A percentile compares a stretch with the other conserved stretches of the same genome.
These are phyloP conservation scores for Helicoverpa zea DNA, from an alignment of 1,140 invertebrate genomes.

Conservation along the genomic window DNA sequence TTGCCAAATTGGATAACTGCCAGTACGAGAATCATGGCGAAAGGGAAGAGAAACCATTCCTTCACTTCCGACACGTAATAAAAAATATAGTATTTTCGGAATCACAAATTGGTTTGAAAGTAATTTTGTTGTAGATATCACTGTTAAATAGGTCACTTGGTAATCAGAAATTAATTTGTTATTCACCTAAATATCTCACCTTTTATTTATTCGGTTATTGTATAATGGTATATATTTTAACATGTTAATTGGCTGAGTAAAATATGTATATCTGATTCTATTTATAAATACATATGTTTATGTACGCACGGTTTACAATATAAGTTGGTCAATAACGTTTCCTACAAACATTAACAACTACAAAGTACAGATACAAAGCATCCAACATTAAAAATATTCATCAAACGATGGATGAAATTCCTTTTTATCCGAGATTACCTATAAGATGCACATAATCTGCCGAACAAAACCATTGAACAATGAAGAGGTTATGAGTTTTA, in stretches of 20 bases:
- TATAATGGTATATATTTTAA: too few relatives aligned
- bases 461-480: not conserved
- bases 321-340: not conserved
- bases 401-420: too few relatives aligned
- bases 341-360: not conserved
- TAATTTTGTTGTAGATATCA: conserved; percentile 2
- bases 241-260: too few relatives aligned
- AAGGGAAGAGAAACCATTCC: conserved; percentile 43
- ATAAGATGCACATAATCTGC: not conserved
- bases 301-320: not conserved
- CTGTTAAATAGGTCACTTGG: not conserved
- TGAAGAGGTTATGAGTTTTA: not conserved
- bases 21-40: conserved; percentile 43
- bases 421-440: not conserved
- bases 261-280: too few relatives aligned
- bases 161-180: too few relatives aligned
- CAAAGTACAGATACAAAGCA: not conserved
- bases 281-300: not conserved
- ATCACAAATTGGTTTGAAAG: conserved; percentile 18
- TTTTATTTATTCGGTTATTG: too few relatives aligned
- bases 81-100: conserved; percentile 30
- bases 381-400: not conserved
- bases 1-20: conserved; percentile 58
- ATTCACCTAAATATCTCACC: too few relatives aligned
- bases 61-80: conserved; percentile 44